These are phyloP conservation scores for Drosophila funebris DNA, from an alignment of 1,140 invertebrate species.

Conservation along the genomic window DNA sequence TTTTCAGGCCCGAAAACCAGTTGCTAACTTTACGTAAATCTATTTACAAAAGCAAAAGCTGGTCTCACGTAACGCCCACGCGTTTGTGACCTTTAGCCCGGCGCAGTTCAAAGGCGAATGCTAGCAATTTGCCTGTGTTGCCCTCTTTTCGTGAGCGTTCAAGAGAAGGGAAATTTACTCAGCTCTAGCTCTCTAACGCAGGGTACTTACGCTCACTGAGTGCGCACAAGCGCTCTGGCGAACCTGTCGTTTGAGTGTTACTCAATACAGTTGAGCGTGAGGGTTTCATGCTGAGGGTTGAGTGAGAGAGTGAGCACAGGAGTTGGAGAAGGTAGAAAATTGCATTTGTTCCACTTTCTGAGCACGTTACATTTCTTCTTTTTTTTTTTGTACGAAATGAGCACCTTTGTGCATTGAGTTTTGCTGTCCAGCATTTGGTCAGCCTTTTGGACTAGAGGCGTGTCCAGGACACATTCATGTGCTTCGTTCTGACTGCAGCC, in stretches of 20 bases:
- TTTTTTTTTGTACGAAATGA: constrained; percentile 45
- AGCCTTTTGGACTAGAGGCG: constrained; percentile 47
- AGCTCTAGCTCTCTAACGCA: background rate
- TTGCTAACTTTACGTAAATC: constrained; percentile 43
- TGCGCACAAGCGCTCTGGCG: constrained; percentile 21
- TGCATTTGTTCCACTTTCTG: constrained; percentile 70
- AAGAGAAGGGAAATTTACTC: constrained; percentile 36
- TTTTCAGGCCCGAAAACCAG: constrained; percentile 13
- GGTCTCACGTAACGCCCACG: constrained; percentile 20
- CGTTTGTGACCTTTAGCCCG: constrained; percentile 35
- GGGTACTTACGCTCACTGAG: constrained; percentile 1
- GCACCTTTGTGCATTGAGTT: constrained; percentile 62
- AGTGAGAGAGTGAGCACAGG: constrained; percentile 9
- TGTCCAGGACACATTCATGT: constrained; percentile 39
- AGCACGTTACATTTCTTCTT: no score
- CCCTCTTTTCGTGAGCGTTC: background rate
- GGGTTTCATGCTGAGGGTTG: background rate
- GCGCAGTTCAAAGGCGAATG: constrained; percentile 50
- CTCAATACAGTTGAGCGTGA: background rate
- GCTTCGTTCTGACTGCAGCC: constrained; percentile 20
- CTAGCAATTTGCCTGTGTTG: constrained; percentile 26
- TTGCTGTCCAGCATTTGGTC: constrained; percentile 58
- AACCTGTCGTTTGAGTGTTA: constrained; percentile 46
- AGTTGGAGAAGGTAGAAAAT: background rate
- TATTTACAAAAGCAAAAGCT: background rate